phyloP scores from a whole-genome alignment of 2,797 vertebrate species.

The Mus caroli region DNA sequence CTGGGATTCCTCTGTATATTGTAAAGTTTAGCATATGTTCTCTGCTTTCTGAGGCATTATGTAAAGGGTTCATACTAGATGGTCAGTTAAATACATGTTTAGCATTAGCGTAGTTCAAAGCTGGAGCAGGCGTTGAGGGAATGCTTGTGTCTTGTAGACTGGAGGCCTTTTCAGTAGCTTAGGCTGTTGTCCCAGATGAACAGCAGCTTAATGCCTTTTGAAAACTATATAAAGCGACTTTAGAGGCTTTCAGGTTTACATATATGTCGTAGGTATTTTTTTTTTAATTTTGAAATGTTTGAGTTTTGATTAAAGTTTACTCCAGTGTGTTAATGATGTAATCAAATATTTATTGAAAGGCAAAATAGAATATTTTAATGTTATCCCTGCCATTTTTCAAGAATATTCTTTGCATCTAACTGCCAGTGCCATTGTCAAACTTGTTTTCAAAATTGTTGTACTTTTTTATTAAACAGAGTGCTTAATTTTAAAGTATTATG shows the following conservation, averaged over 20 bases:
- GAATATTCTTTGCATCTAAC: conserved; percentile 89
- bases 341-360: conserved; percentile 90
- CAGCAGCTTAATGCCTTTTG: conserved; percentile 76
- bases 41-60: conserved; percentile 81
- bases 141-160: conserved; percentile 62
- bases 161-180: conserved; percentile 79
- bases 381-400: conserved; percentile 88
- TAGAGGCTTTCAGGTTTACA: conserved; percentile 81
- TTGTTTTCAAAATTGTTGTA: conserved; percentile 87
- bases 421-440: conserved; percentile 91
- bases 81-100: conserved; percentile 80
- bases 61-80: conserved; percentile 83
- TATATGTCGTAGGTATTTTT: conserved; percentile 43
- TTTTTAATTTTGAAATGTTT: conserved; percentile 81
- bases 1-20: conserved; percentile 83
- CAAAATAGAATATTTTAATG: conserved; percentile 87
- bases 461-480: conserved; percentile 89
- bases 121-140: conserved; percentile 82
- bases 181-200: conserved; percentile 75
- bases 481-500: conserved; percentile 91
- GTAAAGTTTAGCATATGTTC: conserved; percentile 83
- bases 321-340: conserved; percentile 84
- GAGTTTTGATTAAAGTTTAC: conserved; percentile 85
- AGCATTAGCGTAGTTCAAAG: conserved; percentile 77
- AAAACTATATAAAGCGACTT: conserved; percentile 77